Conservation (phyloP, 2,797 vertebrate species). For the Australoheros facetus region DNA sequence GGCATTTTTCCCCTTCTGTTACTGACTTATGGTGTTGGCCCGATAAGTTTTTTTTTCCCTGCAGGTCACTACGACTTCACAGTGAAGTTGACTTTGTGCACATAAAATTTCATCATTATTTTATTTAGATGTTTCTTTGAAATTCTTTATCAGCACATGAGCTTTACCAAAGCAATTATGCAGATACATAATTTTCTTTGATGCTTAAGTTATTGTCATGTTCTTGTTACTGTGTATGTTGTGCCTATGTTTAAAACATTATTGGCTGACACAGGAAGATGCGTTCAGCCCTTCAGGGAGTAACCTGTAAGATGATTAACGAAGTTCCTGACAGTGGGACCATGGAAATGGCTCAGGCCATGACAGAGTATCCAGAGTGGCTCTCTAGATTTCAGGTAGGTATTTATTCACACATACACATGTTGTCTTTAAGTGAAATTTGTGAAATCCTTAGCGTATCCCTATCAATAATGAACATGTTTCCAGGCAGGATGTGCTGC, state of each 20-base stretch:
- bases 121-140: neutral
- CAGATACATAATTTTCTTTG: neutral
- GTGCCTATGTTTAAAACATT: neutral
- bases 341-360: constrained; percentile 42
- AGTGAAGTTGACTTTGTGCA: neutral
- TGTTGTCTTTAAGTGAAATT: neutral
- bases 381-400: constrained; percentile 69
- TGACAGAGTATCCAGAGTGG: constrained; percentile 55
- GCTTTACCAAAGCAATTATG: neutral
- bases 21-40: no score
- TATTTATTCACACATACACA: neutral
- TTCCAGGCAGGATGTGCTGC: constrained; percentile 72
- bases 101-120: neutral
- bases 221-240: neutral
- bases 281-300: constrained; percentile 65
- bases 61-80: neutral
- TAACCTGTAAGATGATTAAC: constrained; percentile 73
- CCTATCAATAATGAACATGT: neutral
- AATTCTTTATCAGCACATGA: neutral
- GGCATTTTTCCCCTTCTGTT: no score
- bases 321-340: constrained; percentile 32
- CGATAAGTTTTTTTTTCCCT: neutral
- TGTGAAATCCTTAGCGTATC: neutral
- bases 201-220: neutral
- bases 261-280: constrained; percentile 60